Evolutionary conservation across 2,888 invertebrate species (phyloP).

Genomic region (Gisinianus flammeolus): DNA sequence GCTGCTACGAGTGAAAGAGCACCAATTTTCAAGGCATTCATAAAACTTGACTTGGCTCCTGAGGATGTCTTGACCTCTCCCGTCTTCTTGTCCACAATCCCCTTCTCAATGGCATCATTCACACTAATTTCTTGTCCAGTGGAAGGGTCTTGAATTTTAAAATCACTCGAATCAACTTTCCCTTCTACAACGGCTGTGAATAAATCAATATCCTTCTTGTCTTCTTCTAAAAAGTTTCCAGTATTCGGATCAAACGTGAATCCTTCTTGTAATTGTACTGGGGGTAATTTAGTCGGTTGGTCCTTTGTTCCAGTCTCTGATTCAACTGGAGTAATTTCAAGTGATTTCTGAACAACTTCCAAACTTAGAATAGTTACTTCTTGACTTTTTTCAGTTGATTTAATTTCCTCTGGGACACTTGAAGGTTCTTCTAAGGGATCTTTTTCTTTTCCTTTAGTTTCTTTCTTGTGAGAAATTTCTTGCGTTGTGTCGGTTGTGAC

Average conservation of each 20-base stretch:
- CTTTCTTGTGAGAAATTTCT: too few relatives aligned
- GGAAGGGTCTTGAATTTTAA: conserved; percentile 74
- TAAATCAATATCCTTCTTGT: conserved; percentile 65
- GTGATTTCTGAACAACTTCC: neutral
- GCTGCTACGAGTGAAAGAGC: neutral
- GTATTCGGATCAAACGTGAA: neutral
- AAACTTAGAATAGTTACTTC: neutral
- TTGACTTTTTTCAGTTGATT: too few relatives aligned
- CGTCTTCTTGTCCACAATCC: conserved; percentile 75
- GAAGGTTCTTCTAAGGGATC: too few relatives aligned
- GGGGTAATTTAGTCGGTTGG: neutral
- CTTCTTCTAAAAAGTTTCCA: neutral
- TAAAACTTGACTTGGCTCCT: conserved; percentile 6
- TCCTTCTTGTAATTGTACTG: neutral
- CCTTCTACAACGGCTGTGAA: conserved; percentile 76
- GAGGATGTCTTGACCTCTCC: conserved; percentile 68
- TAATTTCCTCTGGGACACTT: too few relatives aligned
- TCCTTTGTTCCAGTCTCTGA: neutral
- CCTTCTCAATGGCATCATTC: conserved; percentile 76
- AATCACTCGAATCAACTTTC: conserved; percentile 71
- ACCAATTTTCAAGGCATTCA: conserved; percentile 16
- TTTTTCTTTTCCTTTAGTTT: too few relatives aligned
- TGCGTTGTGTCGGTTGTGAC: too few relatives aligned
- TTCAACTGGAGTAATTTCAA: neutral
- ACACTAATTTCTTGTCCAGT: conserved; percentile 71